Evolutionary conservation across 1,140 invertebrate species (phyloP), one percentile per base, ranked within the genome.

Genomic region (Panagrolaimus sp.): DNA sequence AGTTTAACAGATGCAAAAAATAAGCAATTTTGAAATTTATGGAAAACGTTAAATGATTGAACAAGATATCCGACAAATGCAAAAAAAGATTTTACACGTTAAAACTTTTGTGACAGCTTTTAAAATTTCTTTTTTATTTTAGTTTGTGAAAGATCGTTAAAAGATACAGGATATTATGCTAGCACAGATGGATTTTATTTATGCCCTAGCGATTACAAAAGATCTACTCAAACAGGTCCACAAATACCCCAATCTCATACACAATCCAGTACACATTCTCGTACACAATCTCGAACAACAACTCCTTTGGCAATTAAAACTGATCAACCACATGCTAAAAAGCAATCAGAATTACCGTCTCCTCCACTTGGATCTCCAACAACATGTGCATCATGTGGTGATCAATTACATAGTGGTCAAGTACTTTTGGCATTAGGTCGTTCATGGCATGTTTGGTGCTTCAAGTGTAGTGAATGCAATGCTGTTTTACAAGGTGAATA

Each of bases 401-500:
- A 92, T 81, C 90, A 93, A 83, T 85, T 96, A 70, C 90, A 90
- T 73, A 92, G 93, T 84, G 92, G 92, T 44, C 92, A 96, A 85
- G 92, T 93, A 47, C 85, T 96, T 78, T 91, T 95, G 65, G 93
- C 93, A 11, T 86, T 96, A 65, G 92, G 94, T 79, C 88, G 90
- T 75, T 91, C 90, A 78, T 91, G 90, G 90, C 90, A 91, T 83
- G 89, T 91, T 66, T 90, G 89, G 89, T 92, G 90, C 80, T 91
- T 91, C 83, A 91, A 91, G 81, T 96, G 93, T 85, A 89, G 90
- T 74, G 88, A 89, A 75, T 96, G 93, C 85, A 89, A 89, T 77
- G 87, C 87, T 61, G 90, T 95, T 67, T 88, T 96, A 46, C 92
- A 93, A 84, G 93, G 93, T 51, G 93, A 96, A 85, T 96, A 96